phyloP scores from a whole-genome alignment of 2,888 invertebrate species.

The Ephialtes manifestator region DNA sequence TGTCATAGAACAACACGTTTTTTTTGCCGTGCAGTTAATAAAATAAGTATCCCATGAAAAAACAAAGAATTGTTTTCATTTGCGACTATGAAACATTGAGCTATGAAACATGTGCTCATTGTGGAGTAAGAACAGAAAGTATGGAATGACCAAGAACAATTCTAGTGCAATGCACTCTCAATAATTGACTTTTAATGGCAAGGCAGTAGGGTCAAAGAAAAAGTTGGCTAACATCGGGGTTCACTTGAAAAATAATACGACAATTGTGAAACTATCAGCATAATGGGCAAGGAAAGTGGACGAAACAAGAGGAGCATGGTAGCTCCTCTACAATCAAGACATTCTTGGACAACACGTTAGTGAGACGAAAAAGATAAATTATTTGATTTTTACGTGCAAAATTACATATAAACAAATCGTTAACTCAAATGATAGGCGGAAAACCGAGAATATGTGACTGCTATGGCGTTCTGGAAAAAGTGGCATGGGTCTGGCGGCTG shows the following conservation, averaged over 20 bases:
- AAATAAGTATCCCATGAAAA: neutral
- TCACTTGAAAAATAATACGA: neutral
- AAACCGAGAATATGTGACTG: constrained; percentile 24
- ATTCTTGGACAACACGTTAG: constrained; percentile 46
- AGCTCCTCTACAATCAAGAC: neutral
- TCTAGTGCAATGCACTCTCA: constrained; percentile 12
- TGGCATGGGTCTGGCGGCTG: constrained; percentile 58
- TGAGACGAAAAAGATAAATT: constrained; percentile 1
- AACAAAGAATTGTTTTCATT: constrained; percentile 12
- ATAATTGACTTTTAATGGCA: constrained; percentile 17
- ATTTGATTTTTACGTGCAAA: neutral
- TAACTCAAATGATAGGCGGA: neutral
- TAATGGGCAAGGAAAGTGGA: constrained; percentile 11
- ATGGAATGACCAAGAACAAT: neutral
- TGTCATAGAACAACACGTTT: neutral
- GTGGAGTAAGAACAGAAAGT: neutral
- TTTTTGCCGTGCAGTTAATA: neutral
- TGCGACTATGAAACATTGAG: neutral
- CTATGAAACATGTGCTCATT: neutral
- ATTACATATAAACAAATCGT: neutral
- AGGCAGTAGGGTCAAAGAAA: neutral
- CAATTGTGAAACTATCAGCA: constrained; percentile 2
- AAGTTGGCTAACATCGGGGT: neutral
- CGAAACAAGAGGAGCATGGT: neutral
- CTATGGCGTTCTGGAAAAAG: constrained; percentile 46